Evolutionary conservation across 2,797 vertebrate genomes (phyloP).

Genomic region (Hapalemur alaotrensis): DNA sequence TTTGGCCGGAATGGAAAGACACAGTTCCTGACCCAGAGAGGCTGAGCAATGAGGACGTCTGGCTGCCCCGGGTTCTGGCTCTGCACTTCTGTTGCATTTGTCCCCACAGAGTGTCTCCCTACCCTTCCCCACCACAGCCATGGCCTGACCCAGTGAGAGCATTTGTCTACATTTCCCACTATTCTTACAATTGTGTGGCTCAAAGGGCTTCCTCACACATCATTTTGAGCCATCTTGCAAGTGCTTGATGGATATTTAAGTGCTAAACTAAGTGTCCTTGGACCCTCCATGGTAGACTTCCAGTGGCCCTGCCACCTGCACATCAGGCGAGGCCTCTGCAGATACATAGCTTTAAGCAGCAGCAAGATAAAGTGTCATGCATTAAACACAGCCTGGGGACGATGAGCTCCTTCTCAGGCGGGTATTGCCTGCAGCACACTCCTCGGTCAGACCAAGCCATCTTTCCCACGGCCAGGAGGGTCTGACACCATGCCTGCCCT

Average conservation of each 20-base stretch:
- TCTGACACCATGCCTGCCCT: background rate
- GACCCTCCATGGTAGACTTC: background rate
- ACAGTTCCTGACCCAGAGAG: background rate
- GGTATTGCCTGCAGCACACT: fast-evolving
- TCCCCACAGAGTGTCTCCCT: fast-evolving
- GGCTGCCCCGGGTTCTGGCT: background rate
- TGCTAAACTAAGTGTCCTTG: fast-evolving
- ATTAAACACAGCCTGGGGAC: fast-evolving
- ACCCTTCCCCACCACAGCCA: no score
- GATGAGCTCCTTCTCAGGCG: background rate
- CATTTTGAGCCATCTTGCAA: background rate
- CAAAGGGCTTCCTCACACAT: background rate
- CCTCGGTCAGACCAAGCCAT: no score
- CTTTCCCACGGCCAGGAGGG: background rate
- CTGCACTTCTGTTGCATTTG: background rate
- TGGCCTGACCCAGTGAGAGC: background rate
- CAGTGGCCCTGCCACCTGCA: background rate
- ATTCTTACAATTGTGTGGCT: background rate
- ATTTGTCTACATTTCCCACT: background rate
- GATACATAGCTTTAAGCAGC: background rate
- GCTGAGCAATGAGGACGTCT: fast-evolving
- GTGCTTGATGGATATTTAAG: background rate
- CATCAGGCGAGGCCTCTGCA: background rate
- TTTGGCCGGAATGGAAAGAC: background rate
- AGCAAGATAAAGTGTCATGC: no score